A percentile compares a stretch with the other conserved stretches of the same genome.
Conservation (phyloP, 2,797 vertebrate species). For the Muscicapa striata region DNA sequence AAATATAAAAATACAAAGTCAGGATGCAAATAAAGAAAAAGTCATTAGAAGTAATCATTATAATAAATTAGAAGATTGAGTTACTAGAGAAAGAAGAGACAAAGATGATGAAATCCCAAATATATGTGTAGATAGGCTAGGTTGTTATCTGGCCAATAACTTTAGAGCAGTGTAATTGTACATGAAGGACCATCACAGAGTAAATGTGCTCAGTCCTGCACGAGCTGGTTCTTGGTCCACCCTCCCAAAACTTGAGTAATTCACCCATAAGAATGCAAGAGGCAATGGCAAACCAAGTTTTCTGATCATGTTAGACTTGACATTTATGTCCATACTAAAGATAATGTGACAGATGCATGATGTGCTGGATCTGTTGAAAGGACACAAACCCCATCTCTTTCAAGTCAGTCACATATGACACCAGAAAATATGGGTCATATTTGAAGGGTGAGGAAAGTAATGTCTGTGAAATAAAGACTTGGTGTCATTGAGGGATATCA, state of each 20-base stretch:
- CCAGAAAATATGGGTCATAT: neutral
- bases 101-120: neutral
- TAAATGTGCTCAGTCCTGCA: neutral
- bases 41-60: neutral
- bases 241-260: neutral
- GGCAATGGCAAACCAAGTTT: neutral
- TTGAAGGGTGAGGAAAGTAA: neutral
- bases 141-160: neutral
- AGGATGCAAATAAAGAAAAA: neutral
- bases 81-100: neutral
- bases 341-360: too few species aligned
- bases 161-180: neutral
- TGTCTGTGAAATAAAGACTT: neutral
- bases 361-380: neutral
- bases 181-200: neutral
- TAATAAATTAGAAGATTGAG: neutral
- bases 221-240: neutral
- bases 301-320: neutral
- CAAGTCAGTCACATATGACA: neutral
- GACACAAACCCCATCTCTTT: neutral
- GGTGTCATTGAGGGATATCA: neutral
- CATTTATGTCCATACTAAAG: neutral
- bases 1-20: neutral
- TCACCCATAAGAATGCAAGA: neutral
- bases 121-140: neutral